Conservation (phyloP, 2,888 invertebrate species). For the Xestia sexstrigata region DNA sequence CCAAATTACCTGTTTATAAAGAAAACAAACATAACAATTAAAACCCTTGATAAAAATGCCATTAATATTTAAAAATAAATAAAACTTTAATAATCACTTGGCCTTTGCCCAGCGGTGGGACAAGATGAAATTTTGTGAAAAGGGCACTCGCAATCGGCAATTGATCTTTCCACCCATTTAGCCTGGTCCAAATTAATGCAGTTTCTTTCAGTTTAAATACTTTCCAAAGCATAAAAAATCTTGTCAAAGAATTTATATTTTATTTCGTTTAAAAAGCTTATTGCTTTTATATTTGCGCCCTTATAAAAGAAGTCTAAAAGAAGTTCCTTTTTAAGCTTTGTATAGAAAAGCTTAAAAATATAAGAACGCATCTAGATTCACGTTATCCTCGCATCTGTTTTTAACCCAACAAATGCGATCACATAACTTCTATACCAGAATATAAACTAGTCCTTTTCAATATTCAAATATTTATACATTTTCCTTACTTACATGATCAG, state of each 20-base stretch:
- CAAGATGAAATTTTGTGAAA: too few relatives aligned
- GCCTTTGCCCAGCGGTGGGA: too few relatives aligned
- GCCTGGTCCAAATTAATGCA: neutral
- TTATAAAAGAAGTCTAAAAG: too few relatives aligned
- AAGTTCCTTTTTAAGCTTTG: too few relatives aligned
- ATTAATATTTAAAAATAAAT: too few relatives aligned
- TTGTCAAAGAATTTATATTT: neutral
- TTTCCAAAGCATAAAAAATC: neutral
- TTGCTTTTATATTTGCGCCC: too few relatives aligned
- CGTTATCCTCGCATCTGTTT: slow-evolving; percentile 31
- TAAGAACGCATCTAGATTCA: slow-evolving; percentile 2
- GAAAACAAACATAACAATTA: neutral
- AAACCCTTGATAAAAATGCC: too few relatives aligned
- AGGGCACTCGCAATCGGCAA: too few relatives aligned
- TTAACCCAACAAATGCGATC: slow-evolving; percentile 36
- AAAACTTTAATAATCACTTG: too few relatives aligned
- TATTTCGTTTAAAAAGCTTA: neutral
- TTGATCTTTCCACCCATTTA: too few relatives aligned
- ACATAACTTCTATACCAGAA: slow-evolving; percentile 64
- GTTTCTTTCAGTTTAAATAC: neutral
- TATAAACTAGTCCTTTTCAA: slow-evolving; percentile 59
- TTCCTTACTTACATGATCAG: slow-evolving; percentile 44
- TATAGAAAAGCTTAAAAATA: neutral
- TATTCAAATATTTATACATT: slow-evolving; percentile 69
- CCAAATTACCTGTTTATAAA: neutral